Conservation (phyloP, 2,797 vertebrate species). For the Hippoglossus hippoglossus region DNA sequence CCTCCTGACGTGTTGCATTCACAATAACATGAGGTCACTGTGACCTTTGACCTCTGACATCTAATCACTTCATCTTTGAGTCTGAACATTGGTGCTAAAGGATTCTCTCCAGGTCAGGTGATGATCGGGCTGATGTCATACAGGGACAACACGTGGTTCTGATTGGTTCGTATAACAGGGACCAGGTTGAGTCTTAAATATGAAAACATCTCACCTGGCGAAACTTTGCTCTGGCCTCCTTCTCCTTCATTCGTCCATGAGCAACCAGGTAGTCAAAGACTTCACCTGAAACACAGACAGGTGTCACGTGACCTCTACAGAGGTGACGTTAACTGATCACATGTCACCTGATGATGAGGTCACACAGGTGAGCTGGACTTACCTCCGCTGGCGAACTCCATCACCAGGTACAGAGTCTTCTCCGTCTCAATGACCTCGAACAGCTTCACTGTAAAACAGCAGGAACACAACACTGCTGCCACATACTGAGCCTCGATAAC, state of each 20-base stretch:
- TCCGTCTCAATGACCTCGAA: slow-evolving; percentile 93
- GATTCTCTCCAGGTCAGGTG: too few relatives aligned
- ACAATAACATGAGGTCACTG: too few relatives aligned
- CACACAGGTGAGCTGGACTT: slow-evolving; percentile 59
- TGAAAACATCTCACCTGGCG: slow-evolving; percentile 88
- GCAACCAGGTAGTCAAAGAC: slow-evolving; percentile 97
- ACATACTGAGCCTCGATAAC: not conserved
- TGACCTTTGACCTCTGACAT: too few relatives aligned
- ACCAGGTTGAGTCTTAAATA: not conserved
- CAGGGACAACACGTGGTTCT: too few relatives aligned
- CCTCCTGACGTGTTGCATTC: too few relatives aligned
- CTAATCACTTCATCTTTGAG: too few relatives aligned
- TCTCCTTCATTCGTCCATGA: slow-evolving; percentile 97
- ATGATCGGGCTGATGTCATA: too few relatives aligned
- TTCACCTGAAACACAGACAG: slow-evolving; percentile 80
- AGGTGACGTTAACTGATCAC: too few relatives aligned
- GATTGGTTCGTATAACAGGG: too few relatives aligned
- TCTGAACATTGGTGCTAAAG: too few relatives aligned
- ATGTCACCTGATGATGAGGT: not conserved
- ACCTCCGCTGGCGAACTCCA: slow-evolving; percentile 93
- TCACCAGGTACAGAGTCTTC: slow-evolving; percentile 91
- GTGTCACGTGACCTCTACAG: too few relatives aligned
- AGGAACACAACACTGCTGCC: not conserved
- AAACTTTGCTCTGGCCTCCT: slow-evolving; percentile 96
- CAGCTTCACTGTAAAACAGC: slow-evolving; percentile 84